Percentiles rank a stretch among this genome's conserved stretches.
Conservation (phyloP, 2,888 invertebrate species). For the Acanthosepion lycidas region DNA sequence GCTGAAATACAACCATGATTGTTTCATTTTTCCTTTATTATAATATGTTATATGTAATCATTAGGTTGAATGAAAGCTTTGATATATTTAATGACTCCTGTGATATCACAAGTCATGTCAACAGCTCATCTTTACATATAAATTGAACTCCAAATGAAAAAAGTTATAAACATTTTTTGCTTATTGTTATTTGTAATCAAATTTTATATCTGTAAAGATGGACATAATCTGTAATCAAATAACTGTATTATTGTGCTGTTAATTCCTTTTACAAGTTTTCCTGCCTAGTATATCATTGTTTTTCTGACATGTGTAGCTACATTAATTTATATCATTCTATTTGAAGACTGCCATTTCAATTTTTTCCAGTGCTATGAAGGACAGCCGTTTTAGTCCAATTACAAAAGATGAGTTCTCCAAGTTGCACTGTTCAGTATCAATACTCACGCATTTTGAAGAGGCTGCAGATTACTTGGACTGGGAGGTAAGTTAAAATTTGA, state of each 20-base stretch:
- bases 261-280: not conserved
- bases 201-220: too few species aligned
- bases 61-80: too few species aligned
- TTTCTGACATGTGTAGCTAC: not conserved
- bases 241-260: not conserved
- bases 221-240: too few species aligned
- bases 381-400: slow-evolving; percentile 96
- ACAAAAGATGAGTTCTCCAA: slow-evolving; percentile 93
- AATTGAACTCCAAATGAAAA: too few species aligned
- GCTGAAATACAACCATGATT: too few species aligned
- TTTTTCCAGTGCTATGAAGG: slow-evolving; percentile 90
- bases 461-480: slow-evolving; percentile 96
- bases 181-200: too few species aligned
- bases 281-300: not conserved
- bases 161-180: too few species aligned
- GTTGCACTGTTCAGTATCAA: slow-evolving; percentile 95
- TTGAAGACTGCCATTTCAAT: slow-evolving; percentile 43
- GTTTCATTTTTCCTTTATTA: too few species aligned
- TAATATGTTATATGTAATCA: too few species aligned
- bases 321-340: not conserved
- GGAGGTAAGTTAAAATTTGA: slow-evolving; percentile 80
- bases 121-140: too few species aligned
- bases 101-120: too few species aligned
- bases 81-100: too few species aligned
- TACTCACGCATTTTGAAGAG: slow-evolving; percentile 96